These are phyloP conservation scores for Cynodonichthys magdalenae DNA, from an alignment of 2,797 vertebrate species.

Conservation along the genomic window DNA sequence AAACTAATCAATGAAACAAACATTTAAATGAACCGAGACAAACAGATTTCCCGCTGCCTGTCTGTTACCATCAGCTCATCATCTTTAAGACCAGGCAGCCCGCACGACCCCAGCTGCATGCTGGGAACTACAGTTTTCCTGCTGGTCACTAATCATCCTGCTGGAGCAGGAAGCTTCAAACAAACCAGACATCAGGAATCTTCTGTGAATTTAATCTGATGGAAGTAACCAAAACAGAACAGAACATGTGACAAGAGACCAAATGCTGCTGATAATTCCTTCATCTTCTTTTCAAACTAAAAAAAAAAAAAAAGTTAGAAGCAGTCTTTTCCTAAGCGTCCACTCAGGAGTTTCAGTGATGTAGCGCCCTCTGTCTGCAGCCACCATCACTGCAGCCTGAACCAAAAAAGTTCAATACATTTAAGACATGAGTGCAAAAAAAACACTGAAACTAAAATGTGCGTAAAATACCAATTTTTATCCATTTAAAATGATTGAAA, in stretches of 20 bases:
- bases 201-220: slow-evolving; percentile 21
- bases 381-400: slow-evolving; percentile 34
- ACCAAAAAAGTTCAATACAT: background rate
- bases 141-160: slow-evolving; percentile 62
- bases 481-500: no score
- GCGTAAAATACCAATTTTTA: no score
- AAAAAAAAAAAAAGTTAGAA: no score
- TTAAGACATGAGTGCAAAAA: no score
- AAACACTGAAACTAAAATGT: no score
- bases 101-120: slow-evolving; percentile 57
- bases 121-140: slow-evolving; percentile 55
- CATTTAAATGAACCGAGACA: no score
- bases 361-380: slow-evolving; percentile 70
- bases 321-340: slow-evolving; percentile 19
- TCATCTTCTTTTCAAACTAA: background rate
- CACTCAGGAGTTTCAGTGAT: slow-evolving; percentile 51
- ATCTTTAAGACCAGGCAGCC: slow-evolving; percentile 18
- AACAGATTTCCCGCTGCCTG: no score
- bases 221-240: slow-evolving; percentile 6
- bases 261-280: no score
- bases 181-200: slow-evolving; percentile 34
- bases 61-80: background rate
- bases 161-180: slow-evolving; percentile 55
- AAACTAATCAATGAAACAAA: no score
- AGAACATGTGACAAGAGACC: background rate